phyloP scores from a whole-genome alignment of 1,140 invertebrate genomes.

The Drosophila rhopaloa region DNA sequence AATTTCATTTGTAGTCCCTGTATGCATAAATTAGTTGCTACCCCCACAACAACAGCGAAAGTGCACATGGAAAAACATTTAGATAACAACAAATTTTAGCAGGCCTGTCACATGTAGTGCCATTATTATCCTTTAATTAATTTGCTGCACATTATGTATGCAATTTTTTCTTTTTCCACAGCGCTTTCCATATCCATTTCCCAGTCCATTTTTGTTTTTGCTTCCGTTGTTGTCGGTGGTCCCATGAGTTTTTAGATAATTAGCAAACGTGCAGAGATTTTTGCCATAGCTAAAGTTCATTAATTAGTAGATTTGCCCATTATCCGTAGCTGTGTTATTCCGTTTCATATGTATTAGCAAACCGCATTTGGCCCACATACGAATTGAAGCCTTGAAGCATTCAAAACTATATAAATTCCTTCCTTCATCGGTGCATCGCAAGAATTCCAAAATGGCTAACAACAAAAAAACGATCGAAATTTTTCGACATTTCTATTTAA shows the following conservation, averaged over 20 bases:
- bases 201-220: slow-evolving; percentile 15
- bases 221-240: slow-evolving; percentile 29
- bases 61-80: slow-evolving; percentile 68
- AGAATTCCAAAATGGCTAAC: slow-evolving; percentile 55
- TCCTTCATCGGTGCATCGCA: slow-evolving; percentile 75
- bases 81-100: slow-evolving; percentile 73
- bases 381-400: slow-evolving; percentile 27
- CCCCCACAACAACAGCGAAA: slow-evolving; percentile 30
- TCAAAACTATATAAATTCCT: slow-evolving; percentile 47
- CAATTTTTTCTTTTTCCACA: slow-evolving; percentile 30
- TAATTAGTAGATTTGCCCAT: slow-evolving; percentile 65
- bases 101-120: slow-evolving; percentile 58
- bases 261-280: slow-evolving; percentile 66
- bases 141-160: slow-evolving; percentile 71
- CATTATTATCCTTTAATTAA: slow-evolving; percentile 81
- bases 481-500: slow-evolving; percentile 50
- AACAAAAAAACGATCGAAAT: slow-evolving; percentile 54
- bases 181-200: slow-evolving; percentile 4
- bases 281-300: slow-evolving; percentile 62
- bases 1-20: slow-evolving; percentile 73
- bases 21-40: slow-evolving; percentile 72
- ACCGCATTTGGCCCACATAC: slow-evolving; percentile 39
- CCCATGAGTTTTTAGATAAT: slow-evolving; percentile 63
- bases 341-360: slow-evolving; percentile 33
- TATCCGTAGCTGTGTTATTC: slow-evolving; percentile 46